These are phyloP conservation scores for Sphyrna mokarran DNA, from an alignment of 2,113 vertebrate genomes.

Conservation along the genomic window DNA sequence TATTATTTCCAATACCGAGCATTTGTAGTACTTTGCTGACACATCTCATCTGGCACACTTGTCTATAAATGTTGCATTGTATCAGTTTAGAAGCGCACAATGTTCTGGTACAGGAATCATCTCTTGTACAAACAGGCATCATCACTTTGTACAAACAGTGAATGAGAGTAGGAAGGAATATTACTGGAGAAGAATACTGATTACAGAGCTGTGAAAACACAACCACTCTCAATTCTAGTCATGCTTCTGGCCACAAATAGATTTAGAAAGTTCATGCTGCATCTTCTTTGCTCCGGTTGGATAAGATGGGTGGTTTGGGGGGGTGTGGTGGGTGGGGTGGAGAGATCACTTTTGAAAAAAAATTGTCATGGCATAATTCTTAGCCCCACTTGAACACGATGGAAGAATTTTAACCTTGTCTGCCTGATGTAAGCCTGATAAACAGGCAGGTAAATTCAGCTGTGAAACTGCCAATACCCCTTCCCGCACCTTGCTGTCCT, in stretches of 20 bases:
- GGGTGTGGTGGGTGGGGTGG: too few species aligned
- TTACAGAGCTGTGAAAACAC: neutral
- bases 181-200: neutral
- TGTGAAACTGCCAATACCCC: neutral
- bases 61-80: neutral
- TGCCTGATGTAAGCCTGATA: too few species aligned
- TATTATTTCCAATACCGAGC: too few species aligned
- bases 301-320: too few species aligned
- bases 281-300: neutral
- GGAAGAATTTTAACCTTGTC: neutral
- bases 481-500: too few species aligned
- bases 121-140: neutral
- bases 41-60: neutral
- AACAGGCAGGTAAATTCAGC: neutral
- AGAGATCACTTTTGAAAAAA: neutral
- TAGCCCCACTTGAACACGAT: neutral
- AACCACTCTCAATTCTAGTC: neutral
- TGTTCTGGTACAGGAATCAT: neutral
- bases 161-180: neutral
- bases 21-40: too few species aligned
- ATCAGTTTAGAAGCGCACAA: neutral
- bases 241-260: neutral
- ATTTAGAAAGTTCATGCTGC: neutral
- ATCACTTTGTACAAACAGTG: too few species aligned
- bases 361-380: neutral